Evolutionary conservation across 1,140 invertebrate species (phyloP).

Genomic region (Lethrus apterus): DNA sequence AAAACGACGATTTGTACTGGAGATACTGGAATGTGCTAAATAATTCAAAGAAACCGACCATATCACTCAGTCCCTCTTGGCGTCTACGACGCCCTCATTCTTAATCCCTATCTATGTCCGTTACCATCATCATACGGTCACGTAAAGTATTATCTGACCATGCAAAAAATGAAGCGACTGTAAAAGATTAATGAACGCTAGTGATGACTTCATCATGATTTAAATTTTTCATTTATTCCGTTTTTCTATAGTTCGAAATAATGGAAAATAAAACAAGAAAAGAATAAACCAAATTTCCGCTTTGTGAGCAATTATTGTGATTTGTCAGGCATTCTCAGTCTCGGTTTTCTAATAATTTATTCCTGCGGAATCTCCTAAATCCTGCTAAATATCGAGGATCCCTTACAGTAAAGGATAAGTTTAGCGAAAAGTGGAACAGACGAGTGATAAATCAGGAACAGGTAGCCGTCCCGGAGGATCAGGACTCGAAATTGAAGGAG

Average conservation of each 20-base stretch:
- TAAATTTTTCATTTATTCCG: slow-evolving; percentile 6
- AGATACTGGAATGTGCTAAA: slow-evolving; percentile 30
- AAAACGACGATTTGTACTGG: too few species aligned
- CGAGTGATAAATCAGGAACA: slow-evolving; percentile 40
- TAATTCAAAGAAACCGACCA: slow-evolving; percentile 34
- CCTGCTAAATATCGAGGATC: slow-evolving; percentile 39
- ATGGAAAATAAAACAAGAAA: neutral
- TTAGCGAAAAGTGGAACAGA: slow-evolving; percentile 36
- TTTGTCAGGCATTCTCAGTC: slow-evolving; percentile 8
- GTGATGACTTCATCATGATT: slow-evolving; percentile 9
- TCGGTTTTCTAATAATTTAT: slow-evolving; percentile 31
- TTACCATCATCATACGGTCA: slow-evolving; percentile 7
- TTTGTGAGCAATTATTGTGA: slow-evolving; percentile 13
- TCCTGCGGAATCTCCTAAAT: slow-evolving; percentile 32
- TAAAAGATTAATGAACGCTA: slow-evolving; percentile 14
- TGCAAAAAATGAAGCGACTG: slow-evolving; percentile 10
- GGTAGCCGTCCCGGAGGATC: slow-evolving; percentile 36
- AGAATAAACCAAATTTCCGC: slow-evolving; percentile 3
- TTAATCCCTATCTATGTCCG: slow-evolving; percentile 3
- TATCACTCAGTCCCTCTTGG: slow-evolving; percentile 26
- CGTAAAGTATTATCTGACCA: slow-evolving; percentile 14
- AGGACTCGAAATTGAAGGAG: slow-evolving; percentile 19
- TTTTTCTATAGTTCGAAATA: slow-evolving; percentile 4
- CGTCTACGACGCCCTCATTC: too few species aligned
- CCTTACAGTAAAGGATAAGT: slow-evolving; percentile 36